Evolutionary conservation across 2,888 invertebrate species (phyloP).

Genomic region (Campoletis raptor): DNA sequence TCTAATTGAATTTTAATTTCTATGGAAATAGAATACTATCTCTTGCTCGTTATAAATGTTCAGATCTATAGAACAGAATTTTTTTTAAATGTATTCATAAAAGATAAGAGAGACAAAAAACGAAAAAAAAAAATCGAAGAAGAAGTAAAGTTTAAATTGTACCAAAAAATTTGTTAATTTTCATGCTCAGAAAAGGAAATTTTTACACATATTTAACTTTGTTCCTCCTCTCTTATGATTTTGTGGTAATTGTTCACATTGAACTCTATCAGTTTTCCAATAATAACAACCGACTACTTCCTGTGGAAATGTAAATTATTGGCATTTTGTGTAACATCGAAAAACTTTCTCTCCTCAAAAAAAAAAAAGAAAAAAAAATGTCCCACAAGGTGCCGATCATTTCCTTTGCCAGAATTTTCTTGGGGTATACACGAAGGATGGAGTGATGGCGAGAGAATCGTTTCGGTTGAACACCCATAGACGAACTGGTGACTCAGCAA

Average conservation of each 20-base stretch:
- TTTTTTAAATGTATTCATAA: no score
- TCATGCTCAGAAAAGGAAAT: no score
- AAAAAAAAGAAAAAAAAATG: slow-evolving; percentile 45
- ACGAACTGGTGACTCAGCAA: slow-evolving; percentile 82
- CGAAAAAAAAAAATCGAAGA: not conserved
- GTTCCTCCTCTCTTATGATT: no score
- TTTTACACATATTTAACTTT: no score
- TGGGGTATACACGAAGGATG: slow-evolving; percentile 60
- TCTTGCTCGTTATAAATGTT: no score
- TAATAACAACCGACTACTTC: no score
- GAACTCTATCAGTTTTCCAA: no score
- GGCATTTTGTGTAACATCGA: slow-evolving; percentile 17
- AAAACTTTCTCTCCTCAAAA: slow-evolving; percentile 22
- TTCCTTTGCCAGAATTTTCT: slow-evolving; percentile 62
- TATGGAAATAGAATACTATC: not conserved
- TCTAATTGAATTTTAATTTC: not conserved
- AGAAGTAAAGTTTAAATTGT: no score
- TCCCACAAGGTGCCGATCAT: slow-evolving; percentile 62
- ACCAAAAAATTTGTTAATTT: no score
- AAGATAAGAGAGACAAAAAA: not conserved
- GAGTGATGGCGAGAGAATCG: slow-evolving; percentile 3
- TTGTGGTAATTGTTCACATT: no score
- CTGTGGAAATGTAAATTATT: not conserved
- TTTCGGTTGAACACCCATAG: slow-evolving; percentile 68
- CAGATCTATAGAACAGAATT: no score